Evolutionary conservation across 2,888 invertebrate genomes (phyloP), one percentile per base, ranked within the genome.

Genomic region (Stenchaetothrips biformis): DNA sequence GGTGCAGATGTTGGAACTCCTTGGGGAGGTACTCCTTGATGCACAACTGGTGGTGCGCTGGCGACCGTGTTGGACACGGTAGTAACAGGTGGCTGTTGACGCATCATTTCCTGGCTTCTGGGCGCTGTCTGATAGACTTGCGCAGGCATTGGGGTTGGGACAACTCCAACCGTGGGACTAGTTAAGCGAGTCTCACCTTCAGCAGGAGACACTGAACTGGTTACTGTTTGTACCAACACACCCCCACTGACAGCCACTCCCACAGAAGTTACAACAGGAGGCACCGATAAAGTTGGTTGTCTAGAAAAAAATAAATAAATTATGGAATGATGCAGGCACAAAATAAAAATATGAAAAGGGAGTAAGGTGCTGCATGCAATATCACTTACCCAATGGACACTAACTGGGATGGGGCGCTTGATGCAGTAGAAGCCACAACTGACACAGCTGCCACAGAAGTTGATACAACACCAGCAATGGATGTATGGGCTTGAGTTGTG

Each of bases 371-470:
- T 37, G 1, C 37, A 37, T 4, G 13, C 0, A 53, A 11, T 13
- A 53, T 13, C 18, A 53, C 53, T 18, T 4, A 53, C 13, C 4
- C 13, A 53, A 53, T 18, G 18, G 16, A 53, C 13, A 53, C 53
- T 13, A 18, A 13, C 16, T 53, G 53, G 13, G 53, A 53, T 13
- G 53, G 18, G 0, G 0, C 53, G 18, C 18, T 53, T 11, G 53
- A 6, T 18, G 11, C 11, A 53, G 53, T 18, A 18, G 53, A 53
- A 7, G 53, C 13, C 53, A 53, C 53, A 53, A 18, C 6, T 53
- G 37, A 37, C 37, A 37, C 37, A 37, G 81, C 79, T 21, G 80
- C 49, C 2, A 48, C 78, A 13, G 79, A 77, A n/a, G 77, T 74
- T 47, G 53, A 37, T 37, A 37, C 37, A 37, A 37, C 16, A 53